These are phyloP conservation scores for Diplosoma virens DNA, from an alignment of 23 tunicate species.

Conservation along the genomic window DNA sequence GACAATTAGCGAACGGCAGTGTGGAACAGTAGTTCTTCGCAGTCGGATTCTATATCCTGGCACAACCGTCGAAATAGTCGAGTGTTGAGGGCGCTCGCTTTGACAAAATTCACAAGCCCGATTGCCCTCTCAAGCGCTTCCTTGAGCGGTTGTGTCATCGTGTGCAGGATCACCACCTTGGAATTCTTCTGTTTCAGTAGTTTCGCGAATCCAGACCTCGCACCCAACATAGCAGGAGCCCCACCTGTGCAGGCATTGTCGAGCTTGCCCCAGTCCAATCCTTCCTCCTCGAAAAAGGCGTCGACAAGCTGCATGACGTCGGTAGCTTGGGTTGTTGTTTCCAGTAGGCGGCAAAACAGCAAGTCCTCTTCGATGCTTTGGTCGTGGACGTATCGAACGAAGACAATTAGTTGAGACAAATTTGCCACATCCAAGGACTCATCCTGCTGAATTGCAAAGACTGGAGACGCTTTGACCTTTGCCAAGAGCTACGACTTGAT, in stretches of 20 bases:
- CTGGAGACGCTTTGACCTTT: slow-evolving; percentile 42
- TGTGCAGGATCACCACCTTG: slow-evolving; percentile 27
- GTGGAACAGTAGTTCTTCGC: background rate
- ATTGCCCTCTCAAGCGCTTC: slow-evolving; percentile 42
- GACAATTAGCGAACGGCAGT: too few species aligned
- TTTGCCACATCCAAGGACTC: slow-evolving; percentile 45
- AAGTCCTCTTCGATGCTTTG: slow-evolving; percentile 49
- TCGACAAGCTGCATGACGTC: slow-evolving; percentile 49
- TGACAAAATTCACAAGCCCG: too few species aligned
- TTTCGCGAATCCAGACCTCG: slow-evolving; percentile 40
- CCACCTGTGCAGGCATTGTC: slow-evolving; percentile 30
- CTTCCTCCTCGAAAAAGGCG: slow-evolving; percentile 35
- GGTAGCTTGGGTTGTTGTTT: slow-evolving; percentile 46
- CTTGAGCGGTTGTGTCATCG: slow-evolving; percentile 40
- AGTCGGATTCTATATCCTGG: slow-evolving; percentile 23
- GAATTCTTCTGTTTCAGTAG: slow-evolving; percentile 36
- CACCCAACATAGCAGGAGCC: slow-evolving; percentile 47
- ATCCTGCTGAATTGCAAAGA: slow-evolving; percentile 38
- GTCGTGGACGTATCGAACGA: slow-evolving; percentile 41
- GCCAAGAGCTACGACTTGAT: slow-evolving; percentile 35
- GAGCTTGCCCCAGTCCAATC: slow-evolving; percentile 40
- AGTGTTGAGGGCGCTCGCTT: slow-evolving; percentile 47
- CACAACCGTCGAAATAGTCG: slow-evolving; percentile 43
- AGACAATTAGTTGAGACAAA: slow-evolving; percentile 28
- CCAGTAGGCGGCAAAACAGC: too few species aligned